These are phyloP conservation scores for Panthera tigris DNA, from an alignment of 2,113 vertebrate species.

Conservation along the genomic window DNA sequence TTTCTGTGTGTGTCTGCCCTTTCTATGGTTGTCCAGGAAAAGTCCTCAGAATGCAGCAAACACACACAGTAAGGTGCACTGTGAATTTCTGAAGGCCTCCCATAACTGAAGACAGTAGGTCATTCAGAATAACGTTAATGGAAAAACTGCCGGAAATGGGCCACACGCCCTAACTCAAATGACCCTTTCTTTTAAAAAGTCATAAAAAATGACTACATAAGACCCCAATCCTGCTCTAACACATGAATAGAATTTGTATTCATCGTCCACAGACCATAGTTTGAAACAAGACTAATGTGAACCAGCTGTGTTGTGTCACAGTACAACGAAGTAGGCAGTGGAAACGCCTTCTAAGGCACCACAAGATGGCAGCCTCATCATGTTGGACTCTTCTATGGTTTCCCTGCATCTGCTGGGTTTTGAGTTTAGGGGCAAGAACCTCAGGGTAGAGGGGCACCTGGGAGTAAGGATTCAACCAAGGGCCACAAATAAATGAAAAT, in stretches of 20 bases:
- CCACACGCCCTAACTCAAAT: background rate
- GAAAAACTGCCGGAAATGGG: background rate
- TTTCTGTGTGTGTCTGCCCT: background rate
- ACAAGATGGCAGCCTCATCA: conserved; percentile 75
- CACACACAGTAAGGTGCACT: conserved; percentile 19
- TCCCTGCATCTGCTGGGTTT: background rate
- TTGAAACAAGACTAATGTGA: background rate
- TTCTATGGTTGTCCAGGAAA: background rate
- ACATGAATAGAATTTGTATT: background rate
- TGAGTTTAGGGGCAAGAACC: background rate
- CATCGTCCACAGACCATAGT: background rate
- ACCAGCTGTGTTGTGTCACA: background rate
- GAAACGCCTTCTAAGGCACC: background rate
- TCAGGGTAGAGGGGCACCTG: background rate
- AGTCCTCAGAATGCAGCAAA: background rate
- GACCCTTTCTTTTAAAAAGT: conserved; percentile 25
- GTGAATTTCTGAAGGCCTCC: background rate
- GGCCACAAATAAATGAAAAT: background rate
- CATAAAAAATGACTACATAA: background rate
- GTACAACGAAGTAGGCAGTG: background rate
- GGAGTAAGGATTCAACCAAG: background rate
- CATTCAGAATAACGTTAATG: background rate
- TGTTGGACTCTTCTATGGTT: background rate
- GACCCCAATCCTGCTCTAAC: background rate
- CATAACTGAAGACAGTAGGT: background rate